Conservation (phyloP, 1,140 invertebrate species). For the Hyles euphorbiae region DNA sequence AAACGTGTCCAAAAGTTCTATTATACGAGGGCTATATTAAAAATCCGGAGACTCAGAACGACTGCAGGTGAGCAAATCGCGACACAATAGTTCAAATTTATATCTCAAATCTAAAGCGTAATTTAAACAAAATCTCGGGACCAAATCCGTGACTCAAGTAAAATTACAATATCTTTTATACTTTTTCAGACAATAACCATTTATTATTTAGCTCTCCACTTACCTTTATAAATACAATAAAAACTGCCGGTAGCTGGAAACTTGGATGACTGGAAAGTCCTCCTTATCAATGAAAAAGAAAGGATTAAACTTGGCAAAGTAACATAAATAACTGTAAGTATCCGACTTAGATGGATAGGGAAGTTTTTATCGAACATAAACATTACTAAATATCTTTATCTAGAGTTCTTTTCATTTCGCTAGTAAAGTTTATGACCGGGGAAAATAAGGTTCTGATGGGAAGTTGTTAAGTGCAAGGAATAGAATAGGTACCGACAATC, state of each 20-base stretch:
- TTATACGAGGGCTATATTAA: too few species aligned
- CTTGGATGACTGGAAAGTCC: conserved; percentile 22
- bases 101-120: too few species aligned
- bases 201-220: conserved; percentile 9
- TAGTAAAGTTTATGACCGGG: conserved; percentile 10
- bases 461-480: conserved; percentile 10
- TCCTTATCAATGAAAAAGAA: conserved; percentile 35
- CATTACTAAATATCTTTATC: conserved; percentile 32
- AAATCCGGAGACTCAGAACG: too few species aligned
- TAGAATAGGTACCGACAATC: conserved; percentile 9
- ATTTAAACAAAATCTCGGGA: too few species aligned
- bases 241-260: conserved; percentile 14
- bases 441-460: conserved; percentile 9
- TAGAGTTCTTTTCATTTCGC: conserved; percentile 13
- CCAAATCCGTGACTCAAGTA: not conserved
- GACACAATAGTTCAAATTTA: too few species aligned
- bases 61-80: too few species aligned
- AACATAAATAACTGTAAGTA: conserved; percentile 35
- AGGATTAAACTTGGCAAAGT: conserved; percentile 32
- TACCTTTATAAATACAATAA: conserved; percentile 20
- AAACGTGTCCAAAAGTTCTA: too few species aligned
- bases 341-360: conserved; percentile 23
- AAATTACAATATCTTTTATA: conserved; percentile 11
- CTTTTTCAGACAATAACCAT: conserved; percentile 13
- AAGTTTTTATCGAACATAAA: conserved; percentile 38